Conservation (phyloP, 1,140 invertebrate species). For the Paralvinella palmiformis region DNA sequence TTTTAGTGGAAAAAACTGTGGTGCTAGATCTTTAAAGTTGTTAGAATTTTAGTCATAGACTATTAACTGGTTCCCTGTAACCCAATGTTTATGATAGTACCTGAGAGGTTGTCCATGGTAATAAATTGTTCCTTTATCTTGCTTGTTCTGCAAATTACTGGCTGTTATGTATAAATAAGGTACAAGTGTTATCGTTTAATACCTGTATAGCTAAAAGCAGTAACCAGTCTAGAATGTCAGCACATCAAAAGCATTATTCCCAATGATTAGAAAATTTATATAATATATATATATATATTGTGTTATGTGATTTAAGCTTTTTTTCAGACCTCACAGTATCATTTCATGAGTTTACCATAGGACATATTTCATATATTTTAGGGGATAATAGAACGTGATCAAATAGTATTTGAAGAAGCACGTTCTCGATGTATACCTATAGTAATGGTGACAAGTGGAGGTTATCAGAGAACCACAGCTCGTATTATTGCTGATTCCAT, state of each 20-base stretch:
- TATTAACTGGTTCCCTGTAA: too few species aligned
- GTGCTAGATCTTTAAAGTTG: too few species aligned
- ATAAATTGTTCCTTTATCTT: too few species aligned
- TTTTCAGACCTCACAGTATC: background rate
- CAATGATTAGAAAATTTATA: background rate
- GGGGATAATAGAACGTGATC: conserved; percentile 75
- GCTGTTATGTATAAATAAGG: too few species aligned
- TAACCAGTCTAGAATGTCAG: background rate
- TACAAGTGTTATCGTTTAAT: too few species aligned
- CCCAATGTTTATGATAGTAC: too few species aligned
- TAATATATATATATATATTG: background rate
- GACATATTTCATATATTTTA: too few species aligned
- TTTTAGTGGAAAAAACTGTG: too few species aligned
- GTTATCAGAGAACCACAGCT: conserved; percentile 70
- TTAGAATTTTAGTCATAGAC: too few species aligned
- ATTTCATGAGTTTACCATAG: too few species aligned
- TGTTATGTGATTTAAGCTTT: conserved; percentile 17
- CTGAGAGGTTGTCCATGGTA: too few species aligned
- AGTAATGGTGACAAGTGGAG: conserved; percentile 82
- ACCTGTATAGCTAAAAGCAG: background rate
- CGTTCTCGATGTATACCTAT: conserved; percentile 64
- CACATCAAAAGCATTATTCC: background rate
- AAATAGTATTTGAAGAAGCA: conserved; percentile 71
- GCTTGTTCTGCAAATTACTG: too few species aligned
- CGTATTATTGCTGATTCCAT: conserved; percentile 76